These are phyloP conservation scores for Psephotus haematonotus DNA, from an alignment of 2,113 vertebrate species.

Conservation along the genomic window DNA sequence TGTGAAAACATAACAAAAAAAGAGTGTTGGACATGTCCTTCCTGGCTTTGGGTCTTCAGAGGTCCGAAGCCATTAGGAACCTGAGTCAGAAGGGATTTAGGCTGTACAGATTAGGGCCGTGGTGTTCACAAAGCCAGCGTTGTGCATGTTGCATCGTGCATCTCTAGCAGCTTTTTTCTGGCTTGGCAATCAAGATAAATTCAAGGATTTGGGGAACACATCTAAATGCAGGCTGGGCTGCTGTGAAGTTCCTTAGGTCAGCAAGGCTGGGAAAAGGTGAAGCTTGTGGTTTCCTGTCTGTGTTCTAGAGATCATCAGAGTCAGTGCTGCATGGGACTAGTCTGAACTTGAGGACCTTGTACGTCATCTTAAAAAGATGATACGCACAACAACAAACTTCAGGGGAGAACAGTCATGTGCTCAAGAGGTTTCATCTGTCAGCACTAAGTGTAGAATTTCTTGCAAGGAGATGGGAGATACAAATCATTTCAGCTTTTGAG, in stretches of 20 bases:
- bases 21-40: neutral
- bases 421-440: neutral
- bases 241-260: neutral
- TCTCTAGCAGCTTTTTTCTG: neutral
- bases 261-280: neutral
- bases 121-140: neutral
- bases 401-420: neutral
- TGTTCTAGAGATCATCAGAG: neutral
- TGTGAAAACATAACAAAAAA: neutral
- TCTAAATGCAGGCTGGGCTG: neutral
- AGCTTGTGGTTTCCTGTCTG: neutral
- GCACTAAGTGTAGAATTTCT: neutral
- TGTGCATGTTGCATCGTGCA: neutral
- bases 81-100: neutral
- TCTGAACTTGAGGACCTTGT: neutral
- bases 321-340: neutral
- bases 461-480: neutral
- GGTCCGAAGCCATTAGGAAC: neutral
- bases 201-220: neutral
- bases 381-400: rapidly evolving
- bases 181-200: neutral
- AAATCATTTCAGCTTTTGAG: neutral
- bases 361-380: neutral
- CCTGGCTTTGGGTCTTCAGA: neutral
- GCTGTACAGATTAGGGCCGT: neutral